A percentile compares a stretch with the other conserved stretches of the same genome.
These are phyloP conservation scores for Chroicocephalus ridibundus DNA, from an alignment of 2,113 vertebrate species.

Conservation along the genomic window DNA sequence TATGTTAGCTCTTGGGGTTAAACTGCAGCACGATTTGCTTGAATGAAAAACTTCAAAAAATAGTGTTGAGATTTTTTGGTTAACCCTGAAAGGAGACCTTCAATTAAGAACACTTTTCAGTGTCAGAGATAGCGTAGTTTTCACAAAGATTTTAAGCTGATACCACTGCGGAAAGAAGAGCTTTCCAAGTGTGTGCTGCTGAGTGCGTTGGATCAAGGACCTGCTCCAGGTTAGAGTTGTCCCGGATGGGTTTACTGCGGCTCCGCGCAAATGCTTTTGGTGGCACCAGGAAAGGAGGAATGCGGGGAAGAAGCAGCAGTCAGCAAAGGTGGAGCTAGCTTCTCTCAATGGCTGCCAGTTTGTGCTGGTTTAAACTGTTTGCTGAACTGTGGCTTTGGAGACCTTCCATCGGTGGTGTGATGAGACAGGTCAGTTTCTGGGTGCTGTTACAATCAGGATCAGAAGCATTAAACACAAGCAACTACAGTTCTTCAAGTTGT, in stretches of 20 bases:
- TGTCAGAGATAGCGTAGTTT: background rate
- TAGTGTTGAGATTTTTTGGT: background rate
- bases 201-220: background rate
- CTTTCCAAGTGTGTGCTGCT: background rate
- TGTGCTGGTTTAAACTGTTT: background rate
- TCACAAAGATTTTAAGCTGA: background rate
- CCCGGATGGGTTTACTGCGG: rapidly evolving
- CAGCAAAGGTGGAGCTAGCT: background rate
- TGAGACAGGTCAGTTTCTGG: background rate
- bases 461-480: background rate
- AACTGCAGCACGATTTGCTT: slow-evolving; percentile 39
- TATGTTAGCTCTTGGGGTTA: slow-evolving; percentile 35
- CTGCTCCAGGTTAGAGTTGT: background rate
- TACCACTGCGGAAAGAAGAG: rapidly evolving
- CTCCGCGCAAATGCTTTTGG: background rate
- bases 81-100: background rate
- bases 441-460: background rate
- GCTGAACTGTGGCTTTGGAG: background rate
- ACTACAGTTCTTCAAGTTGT: background rate
- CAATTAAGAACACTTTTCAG: rapidly evolving
- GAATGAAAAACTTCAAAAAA: background rate
- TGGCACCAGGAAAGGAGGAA: background rate
- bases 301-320: background rate
- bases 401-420: background rate
- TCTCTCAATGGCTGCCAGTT: background rate